These are phyloP conservation scores for Numenius phaeopus DNA, from an alignment of 2,797 vertebrate species.

Conservation along the genomic window DNA sequence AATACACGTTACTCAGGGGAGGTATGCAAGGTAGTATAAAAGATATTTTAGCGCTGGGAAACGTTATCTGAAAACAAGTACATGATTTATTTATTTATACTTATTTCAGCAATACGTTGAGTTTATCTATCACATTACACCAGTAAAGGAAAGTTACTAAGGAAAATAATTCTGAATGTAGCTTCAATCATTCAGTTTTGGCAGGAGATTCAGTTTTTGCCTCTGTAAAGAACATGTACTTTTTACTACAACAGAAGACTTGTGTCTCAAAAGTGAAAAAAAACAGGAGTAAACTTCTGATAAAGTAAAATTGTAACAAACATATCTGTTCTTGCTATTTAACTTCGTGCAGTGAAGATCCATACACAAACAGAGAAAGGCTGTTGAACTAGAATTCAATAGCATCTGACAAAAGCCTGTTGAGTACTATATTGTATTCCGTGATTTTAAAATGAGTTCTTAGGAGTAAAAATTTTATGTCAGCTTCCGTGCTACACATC, in stretches of 20 bases:
- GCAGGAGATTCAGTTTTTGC: background rate
- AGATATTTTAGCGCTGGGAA: background rate
- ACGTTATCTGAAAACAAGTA: background rate
- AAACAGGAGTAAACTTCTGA: slow-evolving; percentile 16
- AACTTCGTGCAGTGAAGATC: slow-evolving; percentile 30
- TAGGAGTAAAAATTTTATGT: background rate
- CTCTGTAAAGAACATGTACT: slow-evolving; percentile 38
- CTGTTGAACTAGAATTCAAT: background rate
- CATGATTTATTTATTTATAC: no score
- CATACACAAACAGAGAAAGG: background rate
- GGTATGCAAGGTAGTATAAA: background rate
- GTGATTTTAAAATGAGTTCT: background rate
- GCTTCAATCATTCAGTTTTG: background rate
- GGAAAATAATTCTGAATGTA: background rate
- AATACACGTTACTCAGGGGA: background rate
- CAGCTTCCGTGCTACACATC: background rate
- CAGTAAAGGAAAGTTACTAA: background rate
- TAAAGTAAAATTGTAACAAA: slow-evolving; percentile 56
- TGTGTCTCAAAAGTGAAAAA: slow-evolving; percentile 35
- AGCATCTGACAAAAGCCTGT: background rate
- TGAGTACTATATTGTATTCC: background rate
- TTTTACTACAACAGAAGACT: slow-evolving; percentile 12
- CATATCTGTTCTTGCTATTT: slow-evolving; percentile 32
- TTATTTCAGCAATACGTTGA: background rate
- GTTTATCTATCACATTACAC: background rate